Evolutionary conservation across 1,140 invertebrate species (phyloP).

Genomic region (Ceratina australensis): DNA sequence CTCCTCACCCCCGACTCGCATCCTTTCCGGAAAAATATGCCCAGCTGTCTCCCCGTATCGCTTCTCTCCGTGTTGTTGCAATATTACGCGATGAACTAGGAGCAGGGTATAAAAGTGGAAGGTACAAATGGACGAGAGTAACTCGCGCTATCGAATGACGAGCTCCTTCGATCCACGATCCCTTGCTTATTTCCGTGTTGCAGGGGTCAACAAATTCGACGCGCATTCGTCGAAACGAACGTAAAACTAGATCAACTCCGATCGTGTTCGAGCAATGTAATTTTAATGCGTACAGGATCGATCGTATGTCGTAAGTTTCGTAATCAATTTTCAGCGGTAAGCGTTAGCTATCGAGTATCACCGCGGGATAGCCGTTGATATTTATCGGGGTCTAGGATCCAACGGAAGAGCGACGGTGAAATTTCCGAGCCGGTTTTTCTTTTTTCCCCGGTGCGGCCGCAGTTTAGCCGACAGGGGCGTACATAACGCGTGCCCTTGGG

Average conservation of each 20-base stretch:
- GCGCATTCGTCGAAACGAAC: too few relatives aligned
- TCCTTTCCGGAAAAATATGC: conserved; percentile 44
- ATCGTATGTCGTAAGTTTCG: too few relatives aligned
- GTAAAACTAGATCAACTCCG: too few relatives aligned
- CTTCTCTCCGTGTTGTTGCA: conserved; percentile 11
- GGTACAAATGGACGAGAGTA: conserved; percentile 7
- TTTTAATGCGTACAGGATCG: too few relatives aligned
- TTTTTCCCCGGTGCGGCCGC: conserved; percentile 30
- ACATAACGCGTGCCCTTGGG: conserved; percentile 59
- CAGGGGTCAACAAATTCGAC: too few relatives aligned
- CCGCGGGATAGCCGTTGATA: neutral
- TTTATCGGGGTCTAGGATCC: neutral
- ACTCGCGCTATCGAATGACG: conserved; percentile 41
- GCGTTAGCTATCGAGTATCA: neutral
- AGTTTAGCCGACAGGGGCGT: conserved; percentile 57
- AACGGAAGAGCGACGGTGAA: conserved; percentile 32
- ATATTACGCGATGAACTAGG: conserved; percentile 23
- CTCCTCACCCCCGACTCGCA: conserved; percentile 1
- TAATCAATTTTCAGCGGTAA: conserved; percentile 12
- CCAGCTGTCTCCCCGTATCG: conserved; percentile 22
- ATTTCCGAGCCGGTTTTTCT: conserved; percentile 49
- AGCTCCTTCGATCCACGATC: neutral
- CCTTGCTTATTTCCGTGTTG: too few relatives aligned
- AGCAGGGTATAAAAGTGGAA: conserved; percentile 15
- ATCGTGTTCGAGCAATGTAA: too few relatives aligned